Evolutionary conservation across 2,797 vertebrate genomes (phyloP), one percentile per base, ranked within the genome.

Genomic region (Micropoecilia bifurca): DNA sequence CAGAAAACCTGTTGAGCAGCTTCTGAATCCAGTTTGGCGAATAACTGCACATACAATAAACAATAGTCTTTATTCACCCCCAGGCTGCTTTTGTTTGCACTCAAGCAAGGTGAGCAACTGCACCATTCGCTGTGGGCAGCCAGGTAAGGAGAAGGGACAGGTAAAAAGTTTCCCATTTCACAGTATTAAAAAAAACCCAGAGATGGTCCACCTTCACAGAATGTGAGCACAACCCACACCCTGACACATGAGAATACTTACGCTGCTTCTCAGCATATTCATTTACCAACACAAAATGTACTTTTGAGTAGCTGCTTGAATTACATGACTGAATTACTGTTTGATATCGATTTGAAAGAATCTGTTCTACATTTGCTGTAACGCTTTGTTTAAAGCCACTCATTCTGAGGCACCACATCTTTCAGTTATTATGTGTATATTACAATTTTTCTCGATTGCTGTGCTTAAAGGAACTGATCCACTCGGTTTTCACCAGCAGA

Each of bases 1-100:
- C 41, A 41, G 3, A 14, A 75, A 88, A 85, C 87, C 73, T 28
- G 85, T 79, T 74, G 4, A 39, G 12, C 77, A 22, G 28, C 76
- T 78, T 77, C 6, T 55, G 22, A 71, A 77, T 74, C 43, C 28
- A 18, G 68, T 72, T 22, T 6, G 46, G 39, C 6, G 0, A 13
- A 33, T 2, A 41, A 4, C 16, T 53, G 33, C 41, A 25, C 28
- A 61, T 43, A 18, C 14, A 63, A 63, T 25, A 1, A 4, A 20
- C n/a, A n/a, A n/a, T 47, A 6, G 3, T 18, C 6, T 47, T 4
- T 73, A 47, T 73, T 61, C 71, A 39, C 12, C 36, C 39, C 1
- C 8, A 66, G 45, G 30, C 13, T 48, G 14, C 45, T 69, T 72
- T 30, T 73, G 45, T 73, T 41, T 14, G 14, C 30, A 50, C 2